Evolutionary conservation across 2,797 vertebrate species (phyloP), one percentile per base, ranked within the genome.

Genomic region (Sebastes ruberrimus): DNA sequence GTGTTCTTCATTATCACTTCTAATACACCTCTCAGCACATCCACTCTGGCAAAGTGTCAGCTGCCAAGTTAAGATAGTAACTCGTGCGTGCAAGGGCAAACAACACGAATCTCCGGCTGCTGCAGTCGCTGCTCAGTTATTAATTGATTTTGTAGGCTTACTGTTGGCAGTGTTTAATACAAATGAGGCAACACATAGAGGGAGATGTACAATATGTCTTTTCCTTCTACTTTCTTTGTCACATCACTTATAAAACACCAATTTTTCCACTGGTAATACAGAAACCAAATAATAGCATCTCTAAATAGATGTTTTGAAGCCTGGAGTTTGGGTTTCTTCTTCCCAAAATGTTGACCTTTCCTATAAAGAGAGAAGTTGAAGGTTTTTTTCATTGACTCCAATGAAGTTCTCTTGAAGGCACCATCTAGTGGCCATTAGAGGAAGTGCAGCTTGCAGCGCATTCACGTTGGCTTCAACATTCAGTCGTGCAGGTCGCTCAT

Each of bases 1-100:
- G 94, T 92, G 89, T 90, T 93, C 88, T 94, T 95, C 94, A 95
- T 95, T 96, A 95, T 92, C 95, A 92, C 93, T 86, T 90, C 90
- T 94, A 95, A 95, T 94, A 68, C 90, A 94, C 93, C 93, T 94
- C 91, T 95, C 93, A 94, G 90, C 93, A 92, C 92, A 90, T 91
- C 88, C 80, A 87, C 87, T 71, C 87, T 86, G 92, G 90, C 92
- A 91, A 88, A 90, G 91, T 93, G 93, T 94, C 93, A 94, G 86
- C 87, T 80, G 89, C 81, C 90, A 74, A 91, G 91, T 93, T 83
- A 83, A 88, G 84, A 87, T 7, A 80, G 64, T 76, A 59, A 53
- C 52, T 84, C 3, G n/a, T 59, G 81, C 74, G 53, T 30, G 65
- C 77, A 80, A 86, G 84, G 84, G 85, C 87, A 88, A 86, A 87